A percentile compares a stretch with the other conserved stretches of the same genome.
Evolutionary conservation across 2,113 vertebrate species (phyloP).

Genomic region (Saccopteryx bilineata): DNA sequence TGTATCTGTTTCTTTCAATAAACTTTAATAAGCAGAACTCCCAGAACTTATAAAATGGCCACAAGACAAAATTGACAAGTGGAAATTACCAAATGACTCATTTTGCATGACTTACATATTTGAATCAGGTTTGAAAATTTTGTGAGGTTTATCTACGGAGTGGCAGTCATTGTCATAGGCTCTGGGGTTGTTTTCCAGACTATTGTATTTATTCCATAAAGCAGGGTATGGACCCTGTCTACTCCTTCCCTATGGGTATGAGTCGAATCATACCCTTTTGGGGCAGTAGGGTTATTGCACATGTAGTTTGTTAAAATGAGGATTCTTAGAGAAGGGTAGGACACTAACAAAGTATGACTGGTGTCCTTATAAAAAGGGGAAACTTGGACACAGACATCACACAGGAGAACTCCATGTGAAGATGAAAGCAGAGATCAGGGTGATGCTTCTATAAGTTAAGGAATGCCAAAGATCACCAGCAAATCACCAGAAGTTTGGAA

Average conservation of each 20-base stretch:
- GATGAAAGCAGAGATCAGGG: background rate
- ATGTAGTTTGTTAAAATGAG: background rate
- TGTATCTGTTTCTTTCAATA: constrained; percentile 6
- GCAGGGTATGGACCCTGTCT: background rate
- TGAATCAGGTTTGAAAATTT: background rate
- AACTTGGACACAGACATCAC: background rate
- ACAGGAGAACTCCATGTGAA: background rate
- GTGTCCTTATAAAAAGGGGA: background rate
- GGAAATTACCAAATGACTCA: background rate
- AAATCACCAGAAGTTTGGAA: background rate
- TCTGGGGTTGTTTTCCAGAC: background rate
- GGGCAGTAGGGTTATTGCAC: background rate
- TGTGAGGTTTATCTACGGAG: background rate
- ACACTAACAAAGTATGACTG: background rate
- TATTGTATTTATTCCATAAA: background rate
- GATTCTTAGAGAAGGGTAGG: background rate
- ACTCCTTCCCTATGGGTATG: background rate
- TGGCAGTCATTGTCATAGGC: background rate
- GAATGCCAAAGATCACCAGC: background rate
- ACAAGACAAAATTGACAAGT: background rate
- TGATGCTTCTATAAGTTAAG: background rate
- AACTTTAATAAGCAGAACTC: background rate
- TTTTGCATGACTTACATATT: background rate
- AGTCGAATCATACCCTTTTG: background rate
- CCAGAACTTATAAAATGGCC: background rate